Base-by-base conservation (phyloP, 2,888 invertebrate genomes). In the Cryptosula pallasiana region DNA sequence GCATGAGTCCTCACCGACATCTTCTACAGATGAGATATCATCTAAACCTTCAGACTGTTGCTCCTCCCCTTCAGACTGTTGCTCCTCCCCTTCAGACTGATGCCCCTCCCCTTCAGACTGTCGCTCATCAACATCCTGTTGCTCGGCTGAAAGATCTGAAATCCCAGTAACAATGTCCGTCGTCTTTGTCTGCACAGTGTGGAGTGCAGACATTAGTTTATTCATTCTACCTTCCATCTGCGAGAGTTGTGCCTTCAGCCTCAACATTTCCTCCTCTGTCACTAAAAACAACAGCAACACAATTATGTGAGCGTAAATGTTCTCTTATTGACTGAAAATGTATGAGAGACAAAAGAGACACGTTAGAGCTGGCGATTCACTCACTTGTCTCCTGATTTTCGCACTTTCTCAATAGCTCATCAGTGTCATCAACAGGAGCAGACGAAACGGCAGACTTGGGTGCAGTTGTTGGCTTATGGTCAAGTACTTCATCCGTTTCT, bases 391-490 rank as follows among this genome's bases (percentile, higher is more conserved):
- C 63, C 13, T 63, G 32, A 29, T 63, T 63, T 32, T 63, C 63
- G 27, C 63, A 63, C 34, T 63, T 63, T n/a, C 63, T 63, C 9
- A 63, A 32, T 5, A 63, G 34, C 27, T 63, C 63, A 63, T 63
- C 63, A 9, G 63, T 63, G n/a, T 63, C 63, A 63, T 63, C 32
- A 32, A 29, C 27, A 32, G 20, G 63, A 32, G 63, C 32, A 3
- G 27, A 9, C 13, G 9, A 27, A 16, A 5, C 2, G n/a, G 27
- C 3, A 5, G 63, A 3, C n/a, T 20, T 1, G 16, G 20, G 25
- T 5, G n/a, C n/a, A 45, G 45, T 13, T 45, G 5, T 5, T 5
- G 9, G 45, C 5, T 5, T 45, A 5, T 5, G 20, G 45, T 45
- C 45, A 20, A 20, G 20, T 45, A 20, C 5, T 5, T 45, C 5